Evolutionary conservation across 53 echinoderm and acorn worm species (phyloP), one percentile per base, ranked within the genome.

Genomic region (Holothuria leucospilota): DNA sequence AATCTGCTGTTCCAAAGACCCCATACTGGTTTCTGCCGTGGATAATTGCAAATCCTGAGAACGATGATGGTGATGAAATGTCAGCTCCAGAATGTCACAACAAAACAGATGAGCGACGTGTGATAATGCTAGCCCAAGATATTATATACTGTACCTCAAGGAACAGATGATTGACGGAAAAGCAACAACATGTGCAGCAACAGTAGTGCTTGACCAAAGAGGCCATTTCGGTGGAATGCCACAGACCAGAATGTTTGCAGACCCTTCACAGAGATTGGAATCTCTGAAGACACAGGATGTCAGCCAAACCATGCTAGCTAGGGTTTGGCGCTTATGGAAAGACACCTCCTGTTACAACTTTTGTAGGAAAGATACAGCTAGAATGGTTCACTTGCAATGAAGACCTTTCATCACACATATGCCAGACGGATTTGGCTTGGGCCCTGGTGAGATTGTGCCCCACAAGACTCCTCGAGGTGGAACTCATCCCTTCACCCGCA

Each of bases 91-190:
- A 78, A 53, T 78, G 78, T 59, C 11, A 29, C 56, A 78, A 56
- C 58, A 23, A 25, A 4, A 15, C 56, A 78, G 56, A 78, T 82
- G 82, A 62, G 29, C 38, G 82, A 82, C 64, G 82, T 16, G 63
- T 82, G 25, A 18, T 65, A 23, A 38, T 39, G 66, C 30, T 63
- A 82, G 82, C 42, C 5, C 82, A 82, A 82, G 41, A 68, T 52
- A n/a, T 42, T 46, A 51, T 29, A 24, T 18, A 67, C 25, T 51
- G 46, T 62, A 89, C 53, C 60, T 89, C 51, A 85, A 85, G 46
- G 85, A 89, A 65, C 85, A 89, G 39, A 85, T 77, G 59, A 69
- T 85, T 46, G 89, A 85, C 41, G 89, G 75, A 51, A 89, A 77
- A 69, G 53, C 29, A 46, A 89, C 86, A 49, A 85, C 90, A 29